phyloP scores from a whole-genome alignment of 23 tunicate species.

The Ciona savignyi region DNA sequence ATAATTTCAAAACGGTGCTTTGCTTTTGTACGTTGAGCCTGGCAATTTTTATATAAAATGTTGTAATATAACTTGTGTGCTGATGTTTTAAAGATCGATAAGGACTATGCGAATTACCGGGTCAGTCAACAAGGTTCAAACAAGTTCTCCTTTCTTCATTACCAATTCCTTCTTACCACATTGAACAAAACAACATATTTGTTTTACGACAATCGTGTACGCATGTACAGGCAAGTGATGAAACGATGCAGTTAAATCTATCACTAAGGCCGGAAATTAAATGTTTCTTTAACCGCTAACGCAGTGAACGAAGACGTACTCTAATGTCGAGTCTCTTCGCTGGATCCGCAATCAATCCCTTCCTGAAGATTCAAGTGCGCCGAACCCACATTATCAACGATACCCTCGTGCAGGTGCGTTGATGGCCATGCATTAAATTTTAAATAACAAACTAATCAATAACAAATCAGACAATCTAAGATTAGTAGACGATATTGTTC shows the following conservation, averaged over 20 bases:
- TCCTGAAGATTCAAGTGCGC: slow-evolving; percentile 51
- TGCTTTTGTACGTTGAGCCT: no score
- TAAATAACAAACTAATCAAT: no score
- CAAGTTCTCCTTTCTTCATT: slow-evolving; percentile 68
- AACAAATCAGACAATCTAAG: no score
- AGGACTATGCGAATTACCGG: slow-evolving; percentile 67
- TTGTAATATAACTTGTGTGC: no score
- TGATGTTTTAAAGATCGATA: slow-evolving; percentile 59
- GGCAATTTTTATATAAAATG: no score
- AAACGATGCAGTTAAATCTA: not conserved
- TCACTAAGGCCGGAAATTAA: not conserved
- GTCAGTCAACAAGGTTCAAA: slow-evolving; percentile 14
- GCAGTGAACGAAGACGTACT: slow-evolving; percentile 68
- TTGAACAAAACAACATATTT: slow-evolving; percentile 65
- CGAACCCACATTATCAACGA: slow-evolving; percentile 73
- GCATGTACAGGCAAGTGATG: slow-evolving; percentile 42
- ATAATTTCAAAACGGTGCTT: no score
- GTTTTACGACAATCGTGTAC: slow-evolving; percentile 70
- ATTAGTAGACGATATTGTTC: no score
- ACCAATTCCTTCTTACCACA: slow-evolving; percentile 72
- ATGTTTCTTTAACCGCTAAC: no score
- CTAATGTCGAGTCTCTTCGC: slow-evolving; percentile 47
- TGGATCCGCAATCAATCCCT: slow-evolving; percentile 57
- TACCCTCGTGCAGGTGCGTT: slow-evolving; percentile 53
- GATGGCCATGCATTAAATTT: no score